These are phyloP conservation scores for Danio rerio DNA, from an alignment of 2,113 vertebrate genomes.

Conservation along the genomic window GRCz12tu NC_133184.1:24111001-24111500, in stretches of 20 bases:
- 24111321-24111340: conserved; percentile 43
- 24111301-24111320: conserved; percentile 3
- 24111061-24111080: conserved; percentile 83
- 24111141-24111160: no score
- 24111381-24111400: not conserved
- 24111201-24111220: no score
- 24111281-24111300: no score
- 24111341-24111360: not conserved
- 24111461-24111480: conserved; percentile 30
- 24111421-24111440: conserved; percentile 23
- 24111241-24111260: no score
- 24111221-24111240: no score
- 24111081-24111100: conserved; percentile 16
- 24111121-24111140: no score
- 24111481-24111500: not conserved
- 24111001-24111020: conserved; percentile 94
- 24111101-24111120: not conserved
- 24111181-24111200: no score
- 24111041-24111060: conserved; percentile 95
- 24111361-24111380: not conserved
- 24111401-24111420: conserved; percentile 25
- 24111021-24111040: conserved; percentile 93
- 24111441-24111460: not conserved
- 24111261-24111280: not conserved
- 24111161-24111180: no score